phyloP scores from a whole-genome alignment of 2,113 vertebrate species.

The Zosterops lateralis region DNA sequence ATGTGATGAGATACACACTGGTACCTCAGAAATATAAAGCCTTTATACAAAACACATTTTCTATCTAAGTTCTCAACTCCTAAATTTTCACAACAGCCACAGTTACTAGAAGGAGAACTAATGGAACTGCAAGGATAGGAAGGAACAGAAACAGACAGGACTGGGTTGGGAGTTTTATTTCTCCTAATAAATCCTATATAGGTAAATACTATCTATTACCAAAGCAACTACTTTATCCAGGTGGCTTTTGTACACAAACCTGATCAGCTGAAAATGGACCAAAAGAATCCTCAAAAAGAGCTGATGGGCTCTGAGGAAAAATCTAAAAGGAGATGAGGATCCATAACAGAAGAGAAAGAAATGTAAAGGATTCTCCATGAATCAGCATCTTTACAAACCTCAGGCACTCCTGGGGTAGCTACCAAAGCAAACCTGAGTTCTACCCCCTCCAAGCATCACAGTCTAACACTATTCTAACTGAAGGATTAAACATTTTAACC shows the following conservation, averaged over 20 bases:
- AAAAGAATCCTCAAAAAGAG: constrained; percentile 81
- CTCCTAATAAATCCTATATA: background rate
- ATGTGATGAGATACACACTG: background rate
- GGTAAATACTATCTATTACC: background rate
- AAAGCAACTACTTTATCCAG: constrained; percentile 17
- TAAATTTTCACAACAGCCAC: background rate
- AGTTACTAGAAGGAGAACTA: background rate
- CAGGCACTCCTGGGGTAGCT: background rate
- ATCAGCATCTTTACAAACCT: background rate
- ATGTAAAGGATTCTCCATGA: background rate
- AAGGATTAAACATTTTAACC: background rate
- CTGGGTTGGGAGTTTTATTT: background rate
- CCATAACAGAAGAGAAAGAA: constrained; percentile 53
- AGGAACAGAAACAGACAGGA: background rate
- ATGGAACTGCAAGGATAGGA: background rate
- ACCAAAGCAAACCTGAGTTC: background rate
- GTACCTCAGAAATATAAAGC: background rate
- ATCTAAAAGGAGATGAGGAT: constrained; percentile 72
- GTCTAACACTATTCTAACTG: background rate
- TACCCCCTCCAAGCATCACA: background rate
- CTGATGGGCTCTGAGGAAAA: constrained; percentile 71
- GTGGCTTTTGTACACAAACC: constrained; percentile 77
- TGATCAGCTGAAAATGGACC: constrained; percentile 81
- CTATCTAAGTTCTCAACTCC: background rate
- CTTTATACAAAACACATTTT: background rate